These are phyloP conservation scores for Urophycis tenuis DNA, from an alignment of 2,797 vertebrate genomes.

Conservation along the genomic window DNA sequence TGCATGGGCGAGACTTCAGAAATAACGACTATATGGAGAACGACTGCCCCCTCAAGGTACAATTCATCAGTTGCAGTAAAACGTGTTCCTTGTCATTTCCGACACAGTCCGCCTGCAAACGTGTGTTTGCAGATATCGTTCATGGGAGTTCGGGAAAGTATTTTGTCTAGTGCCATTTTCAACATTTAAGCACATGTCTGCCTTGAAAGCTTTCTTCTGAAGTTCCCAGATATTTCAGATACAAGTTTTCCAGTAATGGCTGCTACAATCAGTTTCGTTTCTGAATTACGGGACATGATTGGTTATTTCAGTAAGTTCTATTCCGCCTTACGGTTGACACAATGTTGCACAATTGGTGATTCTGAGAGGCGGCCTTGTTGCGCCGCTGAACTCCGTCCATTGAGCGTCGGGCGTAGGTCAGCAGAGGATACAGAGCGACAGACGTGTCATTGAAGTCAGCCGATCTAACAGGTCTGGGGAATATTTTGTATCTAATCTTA, in stretches of 20 bases:
- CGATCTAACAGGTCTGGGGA: not conserved
- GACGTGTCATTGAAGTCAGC: not conserved
- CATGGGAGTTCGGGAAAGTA: not conserved
- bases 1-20: constrained; percentile 34
- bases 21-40: constrained; percentile 45
- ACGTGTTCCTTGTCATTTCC: not conserved
- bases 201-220: no score
- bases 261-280: not conserved
- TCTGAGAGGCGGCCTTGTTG: not conserved
- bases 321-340: not conserved
- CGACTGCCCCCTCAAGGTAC: constrained; percentile 65
- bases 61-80: constrained; percentile 40
- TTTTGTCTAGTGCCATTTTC: no score
- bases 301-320: not conserved
- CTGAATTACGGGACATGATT: not conserved
- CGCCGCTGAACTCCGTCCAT: not conserved
- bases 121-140: not conserved
- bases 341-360: not conserved
- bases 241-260: not conserved
- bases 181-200: not conserved
- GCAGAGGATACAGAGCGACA: not conserved
- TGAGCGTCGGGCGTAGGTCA: not conserved
- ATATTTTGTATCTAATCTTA: not conserved
- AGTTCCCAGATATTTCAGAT: not conserved
- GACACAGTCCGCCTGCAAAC: not conserved